phyloP scores from a whole-genome alignment of 2,113 vertebrate species.

The Monarcha castaneiventris region DNA sequence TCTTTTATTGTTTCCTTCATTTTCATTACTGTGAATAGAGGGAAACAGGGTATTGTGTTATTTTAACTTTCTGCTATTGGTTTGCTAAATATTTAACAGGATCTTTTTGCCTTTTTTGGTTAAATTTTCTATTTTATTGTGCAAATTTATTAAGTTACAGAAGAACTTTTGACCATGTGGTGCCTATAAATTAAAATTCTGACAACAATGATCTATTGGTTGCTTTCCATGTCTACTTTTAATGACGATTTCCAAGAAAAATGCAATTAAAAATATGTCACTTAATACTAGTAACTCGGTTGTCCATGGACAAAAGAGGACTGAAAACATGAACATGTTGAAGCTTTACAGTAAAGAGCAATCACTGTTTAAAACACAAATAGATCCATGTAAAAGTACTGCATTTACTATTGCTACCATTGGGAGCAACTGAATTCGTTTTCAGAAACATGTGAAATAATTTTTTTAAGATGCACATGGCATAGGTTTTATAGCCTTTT shows the following conservation, averaged over 20 bases:
- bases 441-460: conserved; percentile 22
- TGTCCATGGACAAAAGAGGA: conserved; percentile 10
- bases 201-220: neutral
- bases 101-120: neutral
- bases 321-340: neutral
- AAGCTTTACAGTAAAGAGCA: neutral
- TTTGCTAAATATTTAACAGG: neutral
- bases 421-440: neutral
- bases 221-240: neutral
- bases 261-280: neutral
- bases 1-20: neutral
- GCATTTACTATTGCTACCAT: conserved; percentile 2
- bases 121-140: neutral
- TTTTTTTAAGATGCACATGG: conserved; percentile 46
- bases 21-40: neutral
- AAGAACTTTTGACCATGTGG: neutral
- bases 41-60: neutral
- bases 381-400: neutral
- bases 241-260: neutral
- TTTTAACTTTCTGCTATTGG: neutral
- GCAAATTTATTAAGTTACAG: neutral
- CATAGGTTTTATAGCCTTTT: conserved; percentile 50
- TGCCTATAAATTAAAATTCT: conserved; percentile 7
- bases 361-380: neutral
- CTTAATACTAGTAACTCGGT: neutral